phyloP scores from a whole-genome alignment of 2,797 vertebrate genomes.

The Microctenopoma lineatum region DNA sequence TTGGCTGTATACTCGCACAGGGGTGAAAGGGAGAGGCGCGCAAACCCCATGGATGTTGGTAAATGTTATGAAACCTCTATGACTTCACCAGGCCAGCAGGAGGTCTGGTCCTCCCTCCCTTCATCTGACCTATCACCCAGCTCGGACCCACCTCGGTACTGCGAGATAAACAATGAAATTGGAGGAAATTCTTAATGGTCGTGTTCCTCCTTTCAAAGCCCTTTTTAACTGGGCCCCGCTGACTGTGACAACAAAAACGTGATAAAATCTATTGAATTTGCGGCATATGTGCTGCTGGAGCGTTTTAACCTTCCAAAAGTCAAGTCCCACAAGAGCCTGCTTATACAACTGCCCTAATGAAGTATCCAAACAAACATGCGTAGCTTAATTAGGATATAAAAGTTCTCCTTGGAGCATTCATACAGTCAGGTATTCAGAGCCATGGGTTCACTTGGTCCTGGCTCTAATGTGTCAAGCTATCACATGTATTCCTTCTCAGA shows the following conservation, averaged over 20 bases:
- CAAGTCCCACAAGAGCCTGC: constrained; percentile 14
- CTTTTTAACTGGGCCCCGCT: constrained; percentile 10
- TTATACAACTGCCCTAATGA: constrained; percentile 32
- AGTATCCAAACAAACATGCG: constrained; percentile 15
- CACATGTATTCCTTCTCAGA: constrained; percentile 64
- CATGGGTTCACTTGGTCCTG: constrained; percentile 54
- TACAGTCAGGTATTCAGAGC: constrained; percentile 60
- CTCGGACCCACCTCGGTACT: constrained; percentile 56
- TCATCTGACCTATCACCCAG: constrained; percentile 63
- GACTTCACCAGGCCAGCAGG: constrained; percentile 64
- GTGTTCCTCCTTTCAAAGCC: constrained; percentile 66
- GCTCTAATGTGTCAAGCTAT: constrained; percentile 48
- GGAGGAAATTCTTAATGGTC: constrained; percentile 69
- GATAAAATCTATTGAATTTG: constrained; percentile 54
- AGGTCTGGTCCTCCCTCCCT: constrained; percentile 48
- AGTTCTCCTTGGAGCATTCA: constrained; percentile 52
- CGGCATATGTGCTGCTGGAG: background rate
- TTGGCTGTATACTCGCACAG: constrained; percentile 54
- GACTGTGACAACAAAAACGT: constrained; percentile 44
- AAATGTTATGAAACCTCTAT: constrained; percentile 69
- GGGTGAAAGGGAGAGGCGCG: constrained; percentile 64
- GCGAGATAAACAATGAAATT: constrained; percentile 73
- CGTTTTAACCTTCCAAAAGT: constrained; percentile 25
- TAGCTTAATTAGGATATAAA: constrained; percentile 70
- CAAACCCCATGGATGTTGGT: constrained; percentile 46